Percentiles rank a stretch among this genome's conserved stretches.
These are phyloP conservation scores for Papilio glaucus DNA, from an alignment of 1,140 invertebrate species.

Conservation along the genomic window DNA sequence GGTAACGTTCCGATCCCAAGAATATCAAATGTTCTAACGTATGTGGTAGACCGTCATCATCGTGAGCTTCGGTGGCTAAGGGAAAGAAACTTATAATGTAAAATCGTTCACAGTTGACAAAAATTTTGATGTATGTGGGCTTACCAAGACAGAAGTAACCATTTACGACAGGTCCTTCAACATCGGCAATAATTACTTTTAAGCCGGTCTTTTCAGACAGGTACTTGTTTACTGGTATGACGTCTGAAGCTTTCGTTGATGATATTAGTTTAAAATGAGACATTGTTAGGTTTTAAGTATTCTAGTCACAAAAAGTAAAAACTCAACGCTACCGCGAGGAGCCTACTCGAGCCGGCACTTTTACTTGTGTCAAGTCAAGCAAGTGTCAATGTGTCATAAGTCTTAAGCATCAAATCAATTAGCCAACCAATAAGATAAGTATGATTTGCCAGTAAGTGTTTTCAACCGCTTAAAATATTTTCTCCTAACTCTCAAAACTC, in stretches of 20 bases:
- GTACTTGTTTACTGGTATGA: conserved; percentile 92
- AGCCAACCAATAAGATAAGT: background rate
- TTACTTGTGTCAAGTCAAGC: conserved; percentile 7
- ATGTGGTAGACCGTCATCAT: conserved; percentile 96
- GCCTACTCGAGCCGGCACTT: background rate
- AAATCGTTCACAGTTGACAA: background rate
- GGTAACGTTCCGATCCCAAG: conserved; percentile 94
- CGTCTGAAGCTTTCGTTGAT: conserved; percentile 86
- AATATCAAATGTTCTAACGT: conserved; percentile 97
- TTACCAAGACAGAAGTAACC: conserved; percentile 94
- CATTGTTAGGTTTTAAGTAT: conserved; percentile 51
- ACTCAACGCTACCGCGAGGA: background rate
- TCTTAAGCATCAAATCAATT: background rate
- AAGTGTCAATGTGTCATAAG: too few relatives aligned
- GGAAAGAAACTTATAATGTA: conserved; percentile 40
- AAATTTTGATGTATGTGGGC: conserved; percentile 42
- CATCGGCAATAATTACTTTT: conserved; percentile 91
- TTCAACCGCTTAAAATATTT: too few relatives aligned
- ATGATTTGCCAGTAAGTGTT: too few relatives aligned
- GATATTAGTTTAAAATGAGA: conserved; percentile 86
- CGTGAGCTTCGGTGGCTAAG: conserved; percentile 94
- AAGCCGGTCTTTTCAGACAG: conserved; percentile 91
- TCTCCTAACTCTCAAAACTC: too few relatives aligned
- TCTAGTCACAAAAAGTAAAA: background rate
- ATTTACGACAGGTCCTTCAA: conserved; percentile 93